A percentile compares a stretch with the other conserved stretches of the same genome.
Evolutionary conservation across 2,797 vertebrate genomes (phyloP).

Genomic region (Chloroceryle amazona): DNA sequence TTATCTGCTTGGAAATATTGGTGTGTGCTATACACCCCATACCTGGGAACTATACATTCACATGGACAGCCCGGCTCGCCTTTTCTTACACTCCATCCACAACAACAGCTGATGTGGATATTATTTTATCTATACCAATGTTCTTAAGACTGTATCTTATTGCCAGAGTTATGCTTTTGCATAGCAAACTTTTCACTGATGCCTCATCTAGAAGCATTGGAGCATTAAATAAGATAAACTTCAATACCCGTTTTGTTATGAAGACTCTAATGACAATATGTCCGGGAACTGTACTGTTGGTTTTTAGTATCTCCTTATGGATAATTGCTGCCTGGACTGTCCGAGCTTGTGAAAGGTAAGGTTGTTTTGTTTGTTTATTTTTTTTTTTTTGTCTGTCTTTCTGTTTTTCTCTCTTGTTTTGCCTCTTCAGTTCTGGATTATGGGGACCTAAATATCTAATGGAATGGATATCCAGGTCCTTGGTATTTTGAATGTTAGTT

Average conservation of each 20-base stretch:
- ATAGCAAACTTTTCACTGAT: constrained; percentile 99
- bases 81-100: constrained; percentile 96
- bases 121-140: constrained; percentile 99
- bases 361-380: not conserved
- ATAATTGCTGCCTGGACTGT: constrained; percentile 99
- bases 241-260: constrained; percentile 99
- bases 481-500: not conserved
- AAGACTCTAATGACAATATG: constrained; percentile 99
- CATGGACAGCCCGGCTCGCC: constrained; percentile 97
- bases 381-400: not conserved
- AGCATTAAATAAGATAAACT: constrained; percentile 99
- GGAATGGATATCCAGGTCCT: not conserved
- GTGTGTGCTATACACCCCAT: constrained; percentile 99
- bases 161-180: constrained; percentile 99
- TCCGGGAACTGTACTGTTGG: constrained; percentile 98
- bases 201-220: constrained; percentile 99
- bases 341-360: constrained; percentile 99
- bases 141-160: constrained; percentile 99
- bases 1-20: constrained; percentile 99
- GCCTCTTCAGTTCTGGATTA: constrained; percentile 1
- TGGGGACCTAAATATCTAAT: not conserved
- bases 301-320: constrained; percentile 99
- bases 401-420: not conserved
- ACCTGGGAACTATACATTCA: constrained; percentile 99
- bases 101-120: constrained; percentile 98